Evolutionary conservation across 1,140 invertebrate genomes (phyloP), one percentile per base, ranked within the genome.

Genomic region (Acromyrmex echinatior): DNA sequence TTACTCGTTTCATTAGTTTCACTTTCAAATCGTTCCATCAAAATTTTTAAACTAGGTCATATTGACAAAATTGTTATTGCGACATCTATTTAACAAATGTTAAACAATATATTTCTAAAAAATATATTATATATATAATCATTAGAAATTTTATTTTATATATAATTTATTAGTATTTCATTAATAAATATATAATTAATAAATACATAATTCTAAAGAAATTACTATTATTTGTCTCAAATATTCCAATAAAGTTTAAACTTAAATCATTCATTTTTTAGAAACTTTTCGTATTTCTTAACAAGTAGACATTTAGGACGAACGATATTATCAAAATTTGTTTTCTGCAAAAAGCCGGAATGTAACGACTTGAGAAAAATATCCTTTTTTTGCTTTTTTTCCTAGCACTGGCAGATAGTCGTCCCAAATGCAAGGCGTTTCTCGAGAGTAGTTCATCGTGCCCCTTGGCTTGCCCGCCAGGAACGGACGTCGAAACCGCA

Each of bases 401-500:
- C 60, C 49, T 45, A 62, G 21, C 53, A 62, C n/a, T 62, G 68
- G 87, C 58, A 51, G 88, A 90, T 73, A 68, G 86, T 88, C 70
- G 88, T 76, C 62, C 79, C 73, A 78, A 90, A 91, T 88, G 86
- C 87, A 77, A 45, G 79, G 49, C 84, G 76, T 76, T 85, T 39
- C 76, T 45, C 65, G 16, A 39, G 76, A 86, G 81, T 60, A 86
- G 79, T 90, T 90, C 62, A 56, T 62, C 79, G 88, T 56, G 35
- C 74, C 74, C 86, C 60, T 89, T 87, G 88, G 88, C 86, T 87
- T 71, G 70, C 62, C 28, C 80, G 80, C 76, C 81, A 81, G 68
- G 78, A 88, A 90, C 62, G 77, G 70, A 88, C 77, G 77, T 71
- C 80, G 88, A 76, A 90, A 88, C 86, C 87, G 87, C 90, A 91